Evolutionary conservation across 1,140 invertebrate species (phyloP).

Genomic region (Sarcophaga peregrina): DNA sequence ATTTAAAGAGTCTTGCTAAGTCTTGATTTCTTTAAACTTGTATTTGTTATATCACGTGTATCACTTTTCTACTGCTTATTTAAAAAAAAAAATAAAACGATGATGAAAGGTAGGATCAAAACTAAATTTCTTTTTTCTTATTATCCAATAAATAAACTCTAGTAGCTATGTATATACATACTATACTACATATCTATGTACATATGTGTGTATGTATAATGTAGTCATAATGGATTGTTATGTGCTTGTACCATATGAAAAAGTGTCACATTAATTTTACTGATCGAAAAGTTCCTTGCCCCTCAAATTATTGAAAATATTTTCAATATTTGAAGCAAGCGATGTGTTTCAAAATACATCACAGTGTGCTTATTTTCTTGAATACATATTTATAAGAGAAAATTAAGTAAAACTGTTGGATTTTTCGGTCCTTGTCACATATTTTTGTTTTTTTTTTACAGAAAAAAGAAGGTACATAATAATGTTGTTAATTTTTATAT

Average conservation of each 20-base stretch:
- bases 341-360: conserved; percentile 54
- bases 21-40: no score
- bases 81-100: no score
- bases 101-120: no score
- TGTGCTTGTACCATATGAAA: conserved; percentile 54
- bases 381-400: background rate
- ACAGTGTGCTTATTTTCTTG: conserved; percentile 51
- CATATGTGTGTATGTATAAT: no score
- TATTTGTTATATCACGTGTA: no score
- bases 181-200: no score
- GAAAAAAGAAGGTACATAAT: background rate
- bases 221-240: background rate
- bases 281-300: conserved; percentile 66
- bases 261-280: conserved; percentile 67
- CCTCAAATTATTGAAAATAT: conserved; percentile 16
- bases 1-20: background rate
- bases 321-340: conserved; percentile 38
- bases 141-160: no score
- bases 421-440: conserved; percentile 65
- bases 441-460: conserved; percentile 30
- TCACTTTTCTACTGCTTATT: no score
- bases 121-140: no score
- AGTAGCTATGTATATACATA: no score
- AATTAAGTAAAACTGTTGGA: conserved; percentile 59
- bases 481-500: background rate